A percentile compares a stretch with the other conserved stretches of the same genome.
Evolutionary conservation across 2,797 vertebrate genomes (phyloP).

Genomic region (Mastacembelus armatus): DNA sequence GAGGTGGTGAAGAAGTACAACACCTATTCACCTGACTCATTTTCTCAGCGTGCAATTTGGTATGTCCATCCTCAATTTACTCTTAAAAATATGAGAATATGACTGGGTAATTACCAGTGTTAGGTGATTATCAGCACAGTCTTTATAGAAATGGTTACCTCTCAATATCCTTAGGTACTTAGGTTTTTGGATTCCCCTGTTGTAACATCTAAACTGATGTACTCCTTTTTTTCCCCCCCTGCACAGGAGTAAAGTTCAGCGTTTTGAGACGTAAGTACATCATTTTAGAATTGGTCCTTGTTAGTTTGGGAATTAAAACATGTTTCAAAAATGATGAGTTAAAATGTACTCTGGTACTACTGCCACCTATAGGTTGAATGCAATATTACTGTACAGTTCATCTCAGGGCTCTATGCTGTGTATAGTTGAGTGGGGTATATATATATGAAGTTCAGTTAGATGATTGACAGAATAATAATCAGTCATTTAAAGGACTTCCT

Average conservation of each 20-base stretch:
- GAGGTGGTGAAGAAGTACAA: conserved; percentile 29
- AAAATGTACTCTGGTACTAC: no score
- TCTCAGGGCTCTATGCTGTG: no score
- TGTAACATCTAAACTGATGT: neutral
- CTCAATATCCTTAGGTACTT: neutral
- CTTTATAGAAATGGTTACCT: neutral
- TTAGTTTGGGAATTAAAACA: neutral
- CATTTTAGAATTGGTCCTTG: neutral
- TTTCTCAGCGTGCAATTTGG: neutral
- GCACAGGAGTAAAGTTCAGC: conserved; percentile 27
- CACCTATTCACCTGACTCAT: no score
- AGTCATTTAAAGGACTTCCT: no score
- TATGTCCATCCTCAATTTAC: conserved; percentile 11
- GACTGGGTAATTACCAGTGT: neutral
- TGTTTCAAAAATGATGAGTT: no score
- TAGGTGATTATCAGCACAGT: no score
- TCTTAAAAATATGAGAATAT: neutral
- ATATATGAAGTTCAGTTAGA: no score
- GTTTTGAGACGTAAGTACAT: conserved; percentile 58
- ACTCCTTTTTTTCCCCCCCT: neutral
- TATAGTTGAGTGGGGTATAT: no score
- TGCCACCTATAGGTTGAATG: no score
- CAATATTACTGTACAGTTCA: no score
- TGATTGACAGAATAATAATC: no score
- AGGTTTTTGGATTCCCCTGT: neutral